phyloP scores from a whole-genome alignment of 2,797 vertebrate genomes.

The Leptoclinus maculatus region DNA sequence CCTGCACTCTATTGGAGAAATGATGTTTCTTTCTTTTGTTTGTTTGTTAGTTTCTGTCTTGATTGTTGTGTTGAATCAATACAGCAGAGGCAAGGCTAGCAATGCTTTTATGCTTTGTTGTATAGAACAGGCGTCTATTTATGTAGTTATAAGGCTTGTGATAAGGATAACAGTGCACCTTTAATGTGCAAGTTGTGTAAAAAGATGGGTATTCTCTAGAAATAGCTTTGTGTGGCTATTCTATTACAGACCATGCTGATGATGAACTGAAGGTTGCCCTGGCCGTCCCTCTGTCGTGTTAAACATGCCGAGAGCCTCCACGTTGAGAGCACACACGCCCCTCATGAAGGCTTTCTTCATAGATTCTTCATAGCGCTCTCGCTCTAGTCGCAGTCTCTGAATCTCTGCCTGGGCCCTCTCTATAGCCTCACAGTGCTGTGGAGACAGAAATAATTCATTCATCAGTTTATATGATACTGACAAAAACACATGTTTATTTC shows the following conservation, averaged over 20 bases:
- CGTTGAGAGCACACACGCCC: slow-evolving; percentile 96
- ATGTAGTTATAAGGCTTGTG: neutral
- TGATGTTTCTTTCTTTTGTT: slow-evolving; percentile 14
- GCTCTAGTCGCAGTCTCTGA: slow-evolving; percentile 87
- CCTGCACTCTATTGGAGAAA: slow-evolving; percentile 31
- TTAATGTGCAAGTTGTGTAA: slow-evolving; percentile 8
- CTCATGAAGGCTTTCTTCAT: slow-evolving; percentile 99
- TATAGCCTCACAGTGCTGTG: slow-evolving; percentile 85
- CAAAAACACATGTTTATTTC: neutral
- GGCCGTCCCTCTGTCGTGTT: slow-evolving; percentile 82
- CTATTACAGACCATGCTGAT: slow-evolving; percentile 78
- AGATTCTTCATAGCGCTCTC: slow-evolving; percentile 91
- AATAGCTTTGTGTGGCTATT: neutral
- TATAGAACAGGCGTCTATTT: neutral
- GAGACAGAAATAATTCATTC: slow-evolving; percentile 16
- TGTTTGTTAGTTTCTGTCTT: slow-evolving; percentile 13
- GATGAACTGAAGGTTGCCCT: slow-evolving; percentile 67
- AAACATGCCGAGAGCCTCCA: slow-evolving; percentile 97
- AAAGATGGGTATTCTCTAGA: no score
- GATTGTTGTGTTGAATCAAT: slow-evolving; percentile 35
- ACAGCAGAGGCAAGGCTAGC: slow-evolving; percentile 9
- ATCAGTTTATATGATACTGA: slow-evolving; percentile 3
- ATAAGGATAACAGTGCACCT: neutral
- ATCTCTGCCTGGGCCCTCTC: slow-evolving; percentile 90
- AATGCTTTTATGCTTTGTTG: slow-evolving; percentile 14